Conservation (phyloP, 2,888 invertebrate genomes). For the Acleris sparsana region DNA sequence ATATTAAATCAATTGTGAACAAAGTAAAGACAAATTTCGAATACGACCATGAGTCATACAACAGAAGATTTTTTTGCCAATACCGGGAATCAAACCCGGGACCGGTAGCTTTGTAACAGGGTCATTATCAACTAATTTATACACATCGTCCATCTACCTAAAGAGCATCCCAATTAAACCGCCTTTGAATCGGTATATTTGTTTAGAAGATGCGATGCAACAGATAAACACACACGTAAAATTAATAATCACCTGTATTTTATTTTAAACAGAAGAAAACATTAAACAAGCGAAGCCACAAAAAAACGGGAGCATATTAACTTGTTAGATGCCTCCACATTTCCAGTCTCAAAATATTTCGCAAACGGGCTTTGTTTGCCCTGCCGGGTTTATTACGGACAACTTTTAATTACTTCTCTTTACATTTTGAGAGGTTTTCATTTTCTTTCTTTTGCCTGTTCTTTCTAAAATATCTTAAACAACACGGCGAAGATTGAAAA, state of each 20-base stretch:
- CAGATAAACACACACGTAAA: neutral
- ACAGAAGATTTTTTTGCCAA: no score
- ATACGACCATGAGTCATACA: no score
- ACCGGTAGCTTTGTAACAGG: no score
- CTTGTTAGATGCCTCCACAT: conserved; percentile 17
- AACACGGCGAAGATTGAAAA: conserved; percentile 13
- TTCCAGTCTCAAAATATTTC: conserved; percentile 46
- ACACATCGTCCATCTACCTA: no score
- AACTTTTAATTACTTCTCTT: conserved; percentile 67
- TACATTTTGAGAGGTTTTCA: conserved; percentile 58
- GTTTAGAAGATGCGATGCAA: neutral
- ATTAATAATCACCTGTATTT: neutral
- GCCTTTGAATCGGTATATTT: neutral
- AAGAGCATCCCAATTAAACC: neutral
- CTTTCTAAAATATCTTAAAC: conserved; percentile 33
- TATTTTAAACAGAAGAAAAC: neutral
- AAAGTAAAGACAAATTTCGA: no score
- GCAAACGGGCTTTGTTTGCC: conserved; percentile 50
- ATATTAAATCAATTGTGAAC: no score
- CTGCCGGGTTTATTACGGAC: conserved; percentile 46
- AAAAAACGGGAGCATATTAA: conserved; percentile 11
- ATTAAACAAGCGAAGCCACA: neutral
- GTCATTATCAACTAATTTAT: no score
- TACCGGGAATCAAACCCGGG: no score
- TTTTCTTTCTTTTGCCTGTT: conserved; percentile 50